These are phyloP conservation scores for Avahi laniger DNA, from an alignment of 2,797 vertebrate genomes.

Conservation along the genomic window DNA sequence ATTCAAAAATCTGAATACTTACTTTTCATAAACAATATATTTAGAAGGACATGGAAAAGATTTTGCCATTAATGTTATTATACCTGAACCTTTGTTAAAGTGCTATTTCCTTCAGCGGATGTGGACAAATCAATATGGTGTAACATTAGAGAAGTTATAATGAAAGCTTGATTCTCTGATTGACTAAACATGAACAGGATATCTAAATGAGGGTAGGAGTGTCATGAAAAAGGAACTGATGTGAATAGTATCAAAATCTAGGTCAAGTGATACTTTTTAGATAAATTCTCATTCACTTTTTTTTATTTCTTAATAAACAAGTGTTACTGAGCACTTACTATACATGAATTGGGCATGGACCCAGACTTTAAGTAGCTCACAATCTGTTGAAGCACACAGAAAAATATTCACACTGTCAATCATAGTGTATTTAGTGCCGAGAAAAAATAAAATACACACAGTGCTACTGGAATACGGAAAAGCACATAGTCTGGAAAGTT, in stretches of 20 bases:
- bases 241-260: neutral
- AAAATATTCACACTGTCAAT: neutral
- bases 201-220: neutral
- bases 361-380: neutral
- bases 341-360: neutral
- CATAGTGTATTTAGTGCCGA: neutral
- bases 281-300: neutral
- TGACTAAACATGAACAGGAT: neutral
- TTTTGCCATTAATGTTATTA: constrained; percentile 43
- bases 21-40: neutral
- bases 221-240: neutral
- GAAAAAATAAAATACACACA: neutral
- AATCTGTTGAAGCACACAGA: neutral
- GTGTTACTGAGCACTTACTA: neutral
- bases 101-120: neutral
- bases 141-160: neutral
- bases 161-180: neutral
- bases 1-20: neutral
- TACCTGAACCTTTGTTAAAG: neutral
- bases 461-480: neutral
- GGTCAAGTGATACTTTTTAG: neutral
- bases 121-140: neutral
- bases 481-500: neutral
- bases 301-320: neutral
- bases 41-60: neutral